These are phyloP conservation scores for Lophius americanus DNA, from an alignment of 2,797 vertebrate genomes.

Conservation along the genomic window DNA sequence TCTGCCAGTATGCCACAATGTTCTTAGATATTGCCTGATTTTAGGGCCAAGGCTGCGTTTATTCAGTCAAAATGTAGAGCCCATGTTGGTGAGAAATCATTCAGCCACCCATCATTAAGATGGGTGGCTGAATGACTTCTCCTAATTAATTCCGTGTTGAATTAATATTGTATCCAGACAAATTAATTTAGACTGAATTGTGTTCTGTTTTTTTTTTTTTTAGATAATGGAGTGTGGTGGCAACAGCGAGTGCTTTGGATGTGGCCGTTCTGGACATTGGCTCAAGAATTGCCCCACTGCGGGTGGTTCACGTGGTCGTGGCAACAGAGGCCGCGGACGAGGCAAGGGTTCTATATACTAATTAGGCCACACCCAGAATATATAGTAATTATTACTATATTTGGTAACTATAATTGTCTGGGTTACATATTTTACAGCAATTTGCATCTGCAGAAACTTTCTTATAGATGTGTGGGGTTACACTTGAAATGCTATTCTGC, in stretches of 20 bases:
- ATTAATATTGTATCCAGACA: not conserved
- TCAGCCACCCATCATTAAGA: not conserved
- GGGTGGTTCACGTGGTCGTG: conserved; percentile 80
- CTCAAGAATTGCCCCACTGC: conserved; percentile 93
- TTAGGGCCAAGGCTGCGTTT: not conserved
- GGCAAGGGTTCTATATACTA: conserved; percentile 77
- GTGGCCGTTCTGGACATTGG: conserved; percentile 96
- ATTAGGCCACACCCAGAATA: conserved; percentile 5
- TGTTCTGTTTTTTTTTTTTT: conserved; percentile 17
- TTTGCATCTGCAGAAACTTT: not conserved
- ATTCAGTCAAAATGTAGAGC: not conserved
- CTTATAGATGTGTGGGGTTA: not conserved
- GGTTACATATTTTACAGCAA: not conserved
- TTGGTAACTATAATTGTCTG: not conserved
- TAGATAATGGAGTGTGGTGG: conserved; percentile 90
- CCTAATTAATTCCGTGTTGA: not conserved
- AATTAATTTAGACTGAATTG: not conserved
- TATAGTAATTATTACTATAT: no score
- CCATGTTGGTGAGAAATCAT: no score
- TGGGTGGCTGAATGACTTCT: not conserved
- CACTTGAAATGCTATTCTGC: no score
- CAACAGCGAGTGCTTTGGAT: conserved; percentile 97
- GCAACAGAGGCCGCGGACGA: conserved; percentile 74
- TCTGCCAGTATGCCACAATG: not conserved
- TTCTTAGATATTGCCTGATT: not conserved